Percentiles rank a stretch among this genome's conserved stretches.
These are phyloP conservation scores for Pangasianodon hypophthalmus DNA, from an alignment of 2,113 vertebrate species.

Conservation along the genomic window DNA sequence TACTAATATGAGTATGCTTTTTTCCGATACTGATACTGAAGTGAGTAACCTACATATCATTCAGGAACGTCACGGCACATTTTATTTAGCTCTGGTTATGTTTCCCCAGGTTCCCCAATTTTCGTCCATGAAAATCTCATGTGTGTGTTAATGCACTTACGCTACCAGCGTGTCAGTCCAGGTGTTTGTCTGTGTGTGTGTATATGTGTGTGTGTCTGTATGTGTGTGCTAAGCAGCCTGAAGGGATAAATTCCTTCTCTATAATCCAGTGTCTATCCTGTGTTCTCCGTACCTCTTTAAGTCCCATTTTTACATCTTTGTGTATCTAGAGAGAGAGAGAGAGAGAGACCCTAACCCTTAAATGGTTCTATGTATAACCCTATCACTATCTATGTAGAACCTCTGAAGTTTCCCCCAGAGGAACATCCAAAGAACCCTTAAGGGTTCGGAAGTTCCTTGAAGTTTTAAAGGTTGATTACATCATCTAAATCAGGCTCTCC, in stretches of 20 bases:
- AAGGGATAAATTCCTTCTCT: constrained; percentile 14
- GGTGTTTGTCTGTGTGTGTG: constrained; percentile 15
- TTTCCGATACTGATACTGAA: not conserved
- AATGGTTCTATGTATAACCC: not conserved
- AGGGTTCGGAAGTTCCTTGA: not conserved
- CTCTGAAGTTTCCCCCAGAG: not conserved
- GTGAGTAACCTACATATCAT: not conserved
- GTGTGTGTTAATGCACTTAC: not conserved
- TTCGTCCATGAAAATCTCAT: no score
- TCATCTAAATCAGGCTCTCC: not conserved
- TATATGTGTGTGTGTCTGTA: constrained; percentile 1
- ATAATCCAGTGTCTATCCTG: not conserved
- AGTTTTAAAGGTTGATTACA: not conserved
- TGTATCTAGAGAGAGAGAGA: not conserved
- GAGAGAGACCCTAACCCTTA: not conserved
- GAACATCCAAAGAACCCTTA: not conserved
- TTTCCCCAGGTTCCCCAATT: no score
- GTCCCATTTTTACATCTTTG: not conserved
- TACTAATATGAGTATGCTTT: not conserved
- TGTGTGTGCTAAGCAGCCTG: constrained; percentile 25
- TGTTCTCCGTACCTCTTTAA: not conserved
- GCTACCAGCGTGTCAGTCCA: not conserved
- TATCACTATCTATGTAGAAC: not conserved
- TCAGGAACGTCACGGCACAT: not conserved
- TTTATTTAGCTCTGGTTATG: not conserved